Base-by-base conservation (phyloP, 1,140 invertebrate genomes). In the Eufriesea mexicana region DNA sequence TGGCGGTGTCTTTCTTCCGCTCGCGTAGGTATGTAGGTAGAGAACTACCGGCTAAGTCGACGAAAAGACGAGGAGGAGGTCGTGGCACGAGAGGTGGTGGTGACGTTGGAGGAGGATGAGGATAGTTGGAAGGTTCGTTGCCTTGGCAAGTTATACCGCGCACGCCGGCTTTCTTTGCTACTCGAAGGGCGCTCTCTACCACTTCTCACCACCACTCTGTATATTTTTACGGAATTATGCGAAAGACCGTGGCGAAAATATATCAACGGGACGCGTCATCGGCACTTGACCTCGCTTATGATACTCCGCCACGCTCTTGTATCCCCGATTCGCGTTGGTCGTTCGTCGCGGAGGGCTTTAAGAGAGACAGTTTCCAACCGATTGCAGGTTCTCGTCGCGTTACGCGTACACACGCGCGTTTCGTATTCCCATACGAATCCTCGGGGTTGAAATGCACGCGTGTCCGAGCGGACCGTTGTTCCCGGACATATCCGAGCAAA, bases 1-100 rank as follows among this genome's bases (percentile, higher is more conserved):
- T 90, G 85, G 62, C 57, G 68, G 78, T 77, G 76, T 90, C 88
- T 91, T 86, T 88, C 87, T 91, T 84, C 73, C 77, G 28, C 86
- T 74, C 84, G 23, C 84, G 55, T 59, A 62, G 74, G 66, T 85
- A 88, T 83, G 86, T 74, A 78, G 77, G 71, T 74, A 62, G 78
- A 79, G 86, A 84, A 79, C 66, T 68, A n/a, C 16, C 59, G 74
- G 70, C 64, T 88, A 89, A 89, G 86, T 88, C 86, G 87, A 74
- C 83, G 86, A 85, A 83, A 88, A 88, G 87, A 73, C 79, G 72
- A 85, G 71, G 71, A 76, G 79, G 80, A 88, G 75, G 79, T 87
- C 84, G 86, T 71, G 78, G 67, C 86, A 79, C 62, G 61, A 64
- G 68, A 76, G 75, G 70, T 67, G 70, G 74, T 64, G 62, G 84